Base-by-base conservation (phyloP, 2,888 invertebrate genomes). In the Hylaea fasciaria region DNA sequence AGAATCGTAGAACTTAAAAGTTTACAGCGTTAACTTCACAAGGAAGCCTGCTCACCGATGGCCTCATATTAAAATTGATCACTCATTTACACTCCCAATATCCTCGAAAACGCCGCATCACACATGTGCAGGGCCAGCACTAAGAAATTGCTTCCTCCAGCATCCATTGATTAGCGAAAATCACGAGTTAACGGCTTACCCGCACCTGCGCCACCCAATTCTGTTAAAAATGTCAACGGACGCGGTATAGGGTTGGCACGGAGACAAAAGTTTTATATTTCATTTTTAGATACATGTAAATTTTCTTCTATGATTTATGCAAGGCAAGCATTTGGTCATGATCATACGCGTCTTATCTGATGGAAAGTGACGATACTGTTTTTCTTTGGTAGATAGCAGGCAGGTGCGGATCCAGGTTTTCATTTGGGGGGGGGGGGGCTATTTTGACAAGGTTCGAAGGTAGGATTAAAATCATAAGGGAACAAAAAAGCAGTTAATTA, bases 111-210 rank as follows among this genome's bases (percentile, higher is more conserved):
- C 47, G 40, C 14, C 22, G 13, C 32, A 51, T 51, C 46, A 50
- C 69, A 66, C 70, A 70, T 70, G 66, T 65, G 69, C 62, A 61
- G 53, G 61, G 62, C 63, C 46, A 45, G 62, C 70, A 73, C 77
- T 89, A 91, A 91, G 89, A 89, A 87, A 90, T 91, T 91, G 88
- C 81, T 81, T 81, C 75, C 76, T 79, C 76, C 66, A 73, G 69
- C 74, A 80, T 75, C 77, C 85, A 82, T 88, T 88, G 89, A 89
- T 88, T 88, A 86, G 79, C 66, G 78, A 76, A 89, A 91, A 91
- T 90, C 91, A 85, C 78, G 78, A 83, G 80, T 66, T 69, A 73
- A 77, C 73, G 67, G 57, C 53, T 64, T 43, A 49, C 49, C 63
- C 17, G 64, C 89, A 89, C 87, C 89, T 89, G 89, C 37, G 70